Percentiles rank a stretch among this genome's conserved stretches.
Evolutionary conservation across 2,888 invertebrate genomes (phyloP).

Genomic region (Epistrophella euchroma): DNA sequence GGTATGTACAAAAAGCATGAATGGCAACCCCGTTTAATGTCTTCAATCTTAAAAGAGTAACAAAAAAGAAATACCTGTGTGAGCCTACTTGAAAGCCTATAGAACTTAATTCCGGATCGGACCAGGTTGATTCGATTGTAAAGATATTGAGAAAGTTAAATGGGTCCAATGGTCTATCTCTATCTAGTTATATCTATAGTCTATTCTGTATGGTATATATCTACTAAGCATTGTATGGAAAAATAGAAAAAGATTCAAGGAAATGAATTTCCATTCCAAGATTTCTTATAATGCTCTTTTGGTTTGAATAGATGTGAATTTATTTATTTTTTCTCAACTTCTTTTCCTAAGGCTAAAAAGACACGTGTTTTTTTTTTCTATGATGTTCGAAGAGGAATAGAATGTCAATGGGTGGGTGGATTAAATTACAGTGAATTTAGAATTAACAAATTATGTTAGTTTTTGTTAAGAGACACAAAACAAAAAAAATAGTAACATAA

Average conservation of each 20-base stretch:
- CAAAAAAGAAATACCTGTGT: slow-evolving; percentile 8
- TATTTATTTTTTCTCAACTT: background rate
- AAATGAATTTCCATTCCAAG: slow-evolving; percentile 50
- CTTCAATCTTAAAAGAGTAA: background rate
- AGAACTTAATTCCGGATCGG: slow-evolving; percentile 68
- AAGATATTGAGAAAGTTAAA: slow-evolving; percentile 69
- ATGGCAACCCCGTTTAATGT: slow-evolving; percentile 11
- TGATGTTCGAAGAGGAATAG: background rate
- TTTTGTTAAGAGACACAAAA: background rate
- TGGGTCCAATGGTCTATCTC: slow-evolving; percentile 58
- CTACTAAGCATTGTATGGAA: background rate
- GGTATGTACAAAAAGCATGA: background rate
- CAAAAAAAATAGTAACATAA: background rate
- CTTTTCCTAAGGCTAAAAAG: slow-evolving; percentile 38
- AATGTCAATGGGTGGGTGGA: slow-evolving; percentile 65
- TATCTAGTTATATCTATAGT: background rate
- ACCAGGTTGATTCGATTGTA: slow-evolving; percentile 65
- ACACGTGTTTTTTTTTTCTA: slow-evolving; percentile 60
- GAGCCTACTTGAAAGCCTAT: slow-evolving; percentile 35
- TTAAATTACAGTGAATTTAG: slow-evolving; percentile 54
- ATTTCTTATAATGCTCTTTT: slow-evolving; percentile 4
- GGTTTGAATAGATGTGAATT: slow-evolving; percentile 34
- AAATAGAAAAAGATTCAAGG: slow-evolving; percentile 34
- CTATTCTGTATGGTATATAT: background rate
- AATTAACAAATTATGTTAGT: slow-evolving; percentile 46